Evolutionary conservation across 2,113 vertebrate species (phyloP), one percentile per base, ranked within the genome.

Genomic region (Zosterops pallidus): DNA sequence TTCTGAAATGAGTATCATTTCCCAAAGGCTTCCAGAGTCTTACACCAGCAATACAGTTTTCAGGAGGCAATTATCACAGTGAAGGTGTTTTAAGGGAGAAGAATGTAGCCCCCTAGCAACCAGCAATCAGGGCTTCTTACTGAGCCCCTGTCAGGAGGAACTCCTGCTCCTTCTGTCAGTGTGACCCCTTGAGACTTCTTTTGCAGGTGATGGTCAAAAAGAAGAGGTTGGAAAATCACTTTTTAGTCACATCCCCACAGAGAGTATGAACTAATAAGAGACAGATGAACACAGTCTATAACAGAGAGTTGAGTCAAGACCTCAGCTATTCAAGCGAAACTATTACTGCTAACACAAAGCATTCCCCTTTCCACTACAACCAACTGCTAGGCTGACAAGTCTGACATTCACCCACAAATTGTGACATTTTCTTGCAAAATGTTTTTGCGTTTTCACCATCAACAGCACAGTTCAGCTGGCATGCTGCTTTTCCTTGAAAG

Each of bases 401-500:
- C 68, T 35, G 60, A 64, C 25, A 49, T 82, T 91, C 57, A 83
- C 67, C 22, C 70, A 80, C 35, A 50, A 59, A 86, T 7, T 12
- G 21, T 88, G 78, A 72, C 57, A 85, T 80, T 71, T 90, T 46
- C n/a, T 91, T 0, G 0, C 57, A 84, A 8, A 42, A 42, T 26
- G 23, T 31, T 85, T 89, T 74, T 52, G 41, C 39, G 46, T 59
- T 59, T 88, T 63, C 59, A 94, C 67, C 50, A 76, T 42, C 33
- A 50, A 29, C 0, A 0, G 31, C 2, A 1, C 9, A 41, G 44
- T 49, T 91, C 74, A 65, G 65, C 69, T 67, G 55, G 49, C 22
- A 31, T 5, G 9, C 46, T 80, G 42, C 15, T 86, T 72, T 86
- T 50, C 19, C 67, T 69, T 56, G 55, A 76, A 92, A 80, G 50